These are phyloP conservation scores for Exocentrus adspersus DNA, from an alignment of 2,888 invertebrate species.

Conservation along the genomic window DNA sequence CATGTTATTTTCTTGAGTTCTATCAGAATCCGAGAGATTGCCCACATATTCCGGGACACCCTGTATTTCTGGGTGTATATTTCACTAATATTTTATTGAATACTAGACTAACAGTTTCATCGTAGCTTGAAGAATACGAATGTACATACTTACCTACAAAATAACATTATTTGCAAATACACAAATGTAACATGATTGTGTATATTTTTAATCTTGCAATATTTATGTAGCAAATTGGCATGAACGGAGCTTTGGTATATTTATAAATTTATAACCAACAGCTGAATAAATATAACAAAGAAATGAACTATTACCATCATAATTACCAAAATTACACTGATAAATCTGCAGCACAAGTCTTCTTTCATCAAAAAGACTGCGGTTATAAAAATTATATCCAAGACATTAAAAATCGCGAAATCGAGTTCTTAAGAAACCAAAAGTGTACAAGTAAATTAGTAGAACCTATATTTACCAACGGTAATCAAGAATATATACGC, in stretches of 20 bases:
- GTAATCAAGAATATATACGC: not conserved
- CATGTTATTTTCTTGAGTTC: too few relatives aligned
- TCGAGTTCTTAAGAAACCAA: conserved; percentile 5
- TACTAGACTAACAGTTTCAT: too few relatives aligned
- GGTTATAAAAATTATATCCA: conserved; percentile 12
- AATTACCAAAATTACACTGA: conserved; percentile 19
- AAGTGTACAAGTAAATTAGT: not conserved
- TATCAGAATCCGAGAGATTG: too few relatives aligned
- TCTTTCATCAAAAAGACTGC: conserved; percentile 1
- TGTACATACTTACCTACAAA: too few relatives aligned
- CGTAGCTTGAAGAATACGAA: too few relatives aligned
- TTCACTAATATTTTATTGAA: too few relatives aligned
- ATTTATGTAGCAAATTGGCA: conserved; percentile 8
- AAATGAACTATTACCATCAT: conserved; percentile 19
- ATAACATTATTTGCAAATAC: too few relatives aligned
- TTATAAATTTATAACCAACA: not conserved
- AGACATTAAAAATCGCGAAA: conserved; percentile 3
- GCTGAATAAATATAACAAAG: not conserved
- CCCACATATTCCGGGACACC: too few relatives aligned
- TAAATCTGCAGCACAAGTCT: not conserved
- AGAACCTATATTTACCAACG: not conserved
- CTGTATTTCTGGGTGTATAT: too few relatives aligned
- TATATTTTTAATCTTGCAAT: not conserved
- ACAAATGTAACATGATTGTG: too few relatives aligned
- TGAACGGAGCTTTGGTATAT: not conserved